phyloP scores from a whole-genome alignment of 2,113 vertebrate species.

The Xiphophorus maculatus region DNA sequence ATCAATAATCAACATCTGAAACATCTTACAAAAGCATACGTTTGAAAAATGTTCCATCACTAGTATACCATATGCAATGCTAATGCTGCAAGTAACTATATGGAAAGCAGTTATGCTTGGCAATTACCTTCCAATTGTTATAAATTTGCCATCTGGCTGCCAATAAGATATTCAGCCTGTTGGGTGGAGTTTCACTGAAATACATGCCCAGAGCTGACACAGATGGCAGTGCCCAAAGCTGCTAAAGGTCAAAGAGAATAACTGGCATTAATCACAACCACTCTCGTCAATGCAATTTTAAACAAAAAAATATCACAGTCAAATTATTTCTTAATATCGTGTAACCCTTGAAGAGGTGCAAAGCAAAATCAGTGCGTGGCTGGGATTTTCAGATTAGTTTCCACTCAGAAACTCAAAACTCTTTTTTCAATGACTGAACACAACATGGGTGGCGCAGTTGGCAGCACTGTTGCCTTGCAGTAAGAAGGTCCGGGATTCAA shows the following conservation, averaged over 20 bases:
- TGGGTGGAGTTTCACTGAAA: no score
- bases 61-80: background rate
- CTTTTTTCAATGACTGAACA: background rate
- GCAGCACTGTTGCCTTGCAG: no score
- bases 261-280: background rate
- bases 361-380: background rate
- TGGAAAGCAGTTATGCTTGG: background rate
- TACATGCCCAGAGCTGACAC: background rate
- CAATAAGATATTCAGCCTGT: no score
- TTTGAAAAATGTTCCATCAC: background rate
- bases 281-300: background rate
- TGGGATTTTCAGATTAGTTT: background rate
- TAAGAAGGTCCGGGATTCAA: no score
- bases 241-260: background rate
- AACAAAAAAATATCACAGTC: background rate
- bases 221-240: background rate
- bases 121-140: background rate
- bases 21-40: background rate
- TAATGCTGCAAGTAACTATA: background rate
- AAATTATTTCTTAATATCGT: background rate
- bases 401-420: background rate
- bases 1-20: slow-evolving; percentile 50
- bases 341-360: background rate
- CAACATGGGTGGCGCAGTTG: no score
- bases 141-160: background rate